Percentiles rank a stretch among this genome's conserved stretches.
Evolutionary conservation across 2,888 invertebrate species (phyloP).

Genomic region (Meteorus colon): DNA sequence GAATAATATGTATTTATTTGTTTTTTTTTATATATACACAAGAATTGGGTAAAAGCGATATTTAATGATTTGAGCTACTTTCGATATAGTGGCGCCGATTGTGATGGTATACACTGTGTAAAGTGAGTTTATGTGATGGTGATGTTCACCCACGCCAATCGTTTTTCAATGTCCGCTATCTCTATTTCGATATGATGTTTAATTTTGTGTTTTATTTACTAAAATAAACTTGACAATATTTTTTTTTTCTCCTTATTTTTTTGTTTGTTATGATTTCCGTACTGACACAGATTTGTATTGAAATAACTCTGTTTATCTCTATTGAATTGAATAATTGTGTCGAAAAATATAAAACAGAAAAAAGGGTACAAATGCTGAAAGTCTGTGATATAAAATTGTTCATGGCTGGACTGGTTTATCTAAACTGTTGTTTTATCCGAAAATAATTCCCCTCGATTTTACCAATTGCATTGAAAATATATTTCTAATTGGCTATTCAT

Average conservation of each 20-base stretch:
- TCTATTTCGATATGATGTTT: no score
- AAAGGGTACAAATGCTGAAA: not conserved
- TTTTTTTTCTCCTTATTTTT: not conserved
- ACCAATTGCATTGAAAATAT: not conserved
- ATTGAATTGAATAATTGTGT: not conserved
- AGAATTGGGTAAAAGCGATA: not conserved
- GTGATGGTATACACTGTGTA: no score
- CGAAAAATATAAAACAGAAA: not conserved
- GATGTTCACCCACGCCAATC: not conserved
- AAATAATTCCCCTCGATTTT: constrained; percentile 11
- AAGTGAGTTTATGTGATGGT: no score
- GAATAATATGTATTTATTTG: not conserved
- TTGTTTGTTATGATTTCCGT: not conserved
- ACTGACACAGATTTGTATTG: no score
- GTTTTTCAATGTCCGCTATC: not conserved
- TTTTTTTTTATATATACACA: not conserved
- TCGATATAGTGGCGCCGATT: no score
- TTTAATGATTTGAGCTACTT: no score
- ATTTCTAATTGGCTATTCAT: constrained; percentile 27
- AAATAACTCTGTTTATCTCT: not conserved
- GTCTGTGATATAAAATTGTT: not conserved
- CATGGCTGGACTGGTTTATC: not conserved
- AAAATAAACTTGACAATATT: not conserved
- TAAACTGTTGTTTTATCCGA: constrained; percentile 6
- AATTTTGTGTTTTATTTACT: no score